phyloP scores from a whole-genome alignment of 2,797 vertebrate species.

The Perdix hodgsoniae region DNA sequence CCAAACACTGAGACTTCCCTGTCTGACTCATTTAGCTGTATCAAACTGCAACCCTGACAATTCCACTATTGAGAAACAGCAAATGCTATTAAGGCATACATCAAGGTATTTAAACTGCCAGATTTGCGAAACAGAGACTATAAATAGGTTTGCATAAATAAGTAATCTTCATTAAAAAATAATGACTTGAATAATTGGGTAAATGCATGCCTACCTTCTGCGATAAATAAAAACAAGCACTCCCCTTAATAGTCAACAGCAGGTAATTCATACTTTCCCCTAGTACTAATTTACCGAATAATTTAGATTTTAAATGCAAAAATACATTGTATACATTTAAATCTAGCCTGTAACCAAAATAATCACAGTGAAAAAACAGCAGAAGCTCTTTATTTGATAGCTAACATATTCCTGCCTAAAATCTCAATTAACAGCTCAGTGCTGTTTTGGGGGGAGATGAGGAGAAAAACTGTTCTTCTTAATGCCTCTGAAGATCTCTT shows the following conservation, averaged over 20 bases:
- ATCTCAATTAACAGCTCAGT: no score
- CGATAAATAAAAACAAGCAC: neutral
- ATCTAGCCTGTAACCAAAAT: neutral
- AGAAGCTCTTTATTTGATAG: no score
- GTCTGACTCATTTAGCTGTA: neutral
- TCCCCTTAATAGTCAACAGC: neutral
- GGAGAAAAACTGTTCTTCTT: no score
- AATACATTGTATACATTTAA: neutral
- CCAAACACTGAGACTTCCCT: neutral
- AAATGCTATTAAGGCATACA: neutral
- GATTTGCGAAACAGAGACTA: neutral
- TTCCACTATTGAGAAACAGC: neutral
- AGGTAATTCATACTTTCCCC: neutral
- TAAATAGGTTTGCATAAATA: neutral
- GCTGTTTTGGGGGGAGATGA: no score
- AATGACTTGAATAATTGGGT: neutral
- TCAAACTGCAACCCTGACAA: neutral
- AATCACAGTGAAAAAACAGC: no score
- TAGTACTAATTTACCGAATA: neutral
- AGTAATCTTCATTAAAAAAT: no score
- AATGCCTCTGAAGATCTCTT: no score
- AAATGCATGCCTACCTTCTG: neutral
- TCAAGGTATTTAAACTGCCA: neutral
- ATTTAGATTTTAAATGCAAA: neutral
- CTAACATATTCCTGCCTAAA: no score